Evolutionary conservation across 1,140 invertebrate species (phyloP), one percentile per base, ranked within the genome.

Genomic region (Lutraria rhynchaena): DNA sequence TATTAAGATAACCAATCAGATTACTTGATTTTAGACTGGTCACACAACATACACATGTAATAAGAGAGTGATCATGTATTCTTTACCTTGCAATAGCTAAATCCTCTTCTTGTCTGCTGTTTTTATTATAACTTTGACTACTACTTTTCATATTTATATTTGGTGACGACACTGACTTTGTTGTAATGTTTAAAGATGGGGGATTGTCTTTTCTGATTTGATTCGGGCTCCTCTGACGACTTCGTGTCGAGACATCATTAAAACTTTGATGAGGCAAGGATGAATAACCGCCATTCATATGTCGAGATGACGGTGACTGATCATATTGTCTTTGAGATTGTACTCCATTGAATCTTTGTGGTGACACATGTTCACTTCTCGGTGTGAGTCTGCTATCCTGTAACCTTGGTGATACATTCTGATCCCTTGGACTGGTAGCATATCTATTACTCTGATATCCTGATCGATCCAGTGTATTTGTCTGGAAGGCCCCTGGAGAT

Each of bases 401-500:
- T 22, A 81, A 60, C 19, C 55, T 35, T 19, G 31, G 51, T 17
- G 29, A 29, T 0, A 19, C 15, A 15, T 69, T 29, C 27, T 63
- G 37, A 55, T 71, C 67, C n/a, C 75, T 35, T 17, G 77, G 74
- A 49, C 53, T 78, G n/a, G 41, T 44, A 60, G 46, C 24, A 27
- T 60, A 80, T 29, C 49, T 24, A 24, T 81, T 80, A n/a, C 76
- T 58, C 41, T 77, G 77, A 46, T 65, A 70, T 57, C 71, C 74
- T 15, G 63, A 22, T 11, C 29, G 29, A 22, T 44, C 49, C 19
- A 24, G 76, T 3, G 87, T 83, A 15, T 83, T 80, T 11, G 85
- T 83, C 35, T 77, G 70, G 69, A 89, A 89, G 4, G 90, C 90
- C 46, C 90, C 87, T 29, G 90, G 90, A 13, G 90, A 91, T 11